A percentile compares a stretch with the other conserved stretches of the same genome.
Evolutionary conservation across 2,113 vertebrate genomes (phyloP).

Genomic region (Callorhinus ursinus): DNA sequence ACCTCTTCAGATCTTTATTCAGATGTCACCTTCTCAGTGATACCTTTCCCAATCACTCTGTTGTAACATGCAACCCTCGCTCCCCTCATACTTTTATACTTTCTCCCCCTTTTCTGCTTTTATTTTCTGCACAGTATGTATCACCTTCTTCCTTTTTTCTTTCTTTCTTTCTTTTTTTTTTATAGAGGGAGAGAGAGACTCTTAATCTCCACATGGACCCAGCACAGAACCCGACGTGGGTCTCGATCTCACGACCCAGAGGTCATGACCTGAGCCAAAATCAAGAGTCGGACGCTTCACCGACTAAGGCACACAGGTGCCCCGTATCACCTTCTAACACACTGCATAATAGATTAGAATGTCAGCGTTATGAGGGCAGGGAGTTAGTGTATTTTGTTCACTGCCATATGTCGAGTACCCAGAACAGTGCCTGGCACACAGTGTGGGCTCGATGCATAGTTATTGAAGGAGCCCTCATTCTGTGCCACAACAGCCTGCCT

Average conservation of each 20-base stretch:
- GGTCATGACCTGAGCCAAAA: neutral
- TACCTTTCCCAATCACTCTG: neutral
- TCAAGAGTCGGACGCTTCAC: neutral
- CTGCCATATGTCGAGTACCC: accelerated
- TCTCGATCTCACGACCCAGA: neutral
- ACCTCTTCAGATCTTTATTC: neutral
- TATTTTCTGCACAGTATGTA: neutral
- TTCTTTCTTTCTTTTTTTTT: no score
- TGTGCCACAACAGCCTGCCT: neutral
- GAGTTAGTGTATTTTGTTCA: neutral
- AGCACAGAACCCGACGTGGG: neutral
- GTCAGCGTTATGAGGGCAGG: neutral
- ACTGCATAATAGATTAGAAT: neutral
- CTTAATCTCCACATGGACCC: neutral
- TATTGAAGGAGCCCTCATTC: neutral
- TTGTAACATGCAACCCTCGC: neutral
- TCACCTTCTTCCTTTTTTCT: neutral
- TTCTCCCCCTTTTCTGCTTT: neutral
- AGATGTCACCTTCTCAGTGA: neutral
- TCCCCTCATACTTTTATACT: neutral
- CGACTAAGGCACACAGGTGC: neutral
- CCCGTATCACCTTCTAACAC: neutral
- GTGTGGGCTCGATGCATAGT: neutral
- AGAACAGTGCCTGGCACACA: neutral
- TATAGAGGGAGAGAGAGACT: neutral